Evolutionary conservation across 2,888 invertebrate genomes (phyloP), one percentile per base, ranked within the genome.

Genomic region (Bugulina stolonifera): DNA sequence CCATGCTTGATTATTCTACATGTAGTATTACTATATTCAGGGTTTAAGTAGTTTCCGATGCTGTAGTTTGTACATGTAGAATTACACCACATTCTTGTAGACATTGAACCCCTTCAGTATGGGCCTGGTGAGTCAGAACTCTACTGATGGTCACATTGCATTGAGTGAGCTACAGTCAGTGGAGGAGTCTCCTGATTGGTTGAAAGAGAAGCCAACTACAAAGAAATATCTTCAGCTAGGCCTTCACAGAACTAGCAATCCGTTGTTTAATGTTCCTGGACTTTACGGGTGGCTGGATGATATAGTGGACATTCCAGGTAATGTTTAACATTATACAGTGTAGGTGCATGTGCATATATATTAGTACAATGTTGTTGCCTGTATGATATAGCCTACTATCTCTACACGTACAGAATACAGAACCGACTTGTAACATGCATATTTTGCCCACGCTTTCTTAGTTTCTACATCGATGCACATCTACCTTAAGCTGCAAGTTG

Each of bases 101-200:
- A 74, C 74, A 69, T 73, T 74, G 69, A 78, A 76, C 54, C 77
- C 79, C 72, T 75, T 78, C 75, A 78, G 72, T 64, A 58, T 70
- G 27, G 64, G 64, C 10, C 22, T 64, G 64, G 27, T 64, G 18
- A 64, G 5, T 34, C 32, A 22, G 25, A 32, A 93, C 93, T 0
- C 93, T 93, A 0, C 93, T 93, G 83, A 82, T 94, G 1, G 94
- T 93, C 84, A 90, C 14, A 32, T 32, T 5, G 32, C 64, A 18
- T n/a, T 64, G 27, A 18, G 10, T 32, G 32, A 14, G 14, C 32
- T 64, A 5, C 10, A 27, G 32, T 64, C 64, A 14, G 64, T 5
- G 25, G 64, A 64, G 5, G 64, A 27, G 5, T 14, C 3, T n/a
- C 64, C 64, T 5, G 32, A 32, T 14, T 64, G 64, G 64, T 14